Conservation (phyloP, 2,888 invertebrate genomes). For the Carcina quercana region DNA sequence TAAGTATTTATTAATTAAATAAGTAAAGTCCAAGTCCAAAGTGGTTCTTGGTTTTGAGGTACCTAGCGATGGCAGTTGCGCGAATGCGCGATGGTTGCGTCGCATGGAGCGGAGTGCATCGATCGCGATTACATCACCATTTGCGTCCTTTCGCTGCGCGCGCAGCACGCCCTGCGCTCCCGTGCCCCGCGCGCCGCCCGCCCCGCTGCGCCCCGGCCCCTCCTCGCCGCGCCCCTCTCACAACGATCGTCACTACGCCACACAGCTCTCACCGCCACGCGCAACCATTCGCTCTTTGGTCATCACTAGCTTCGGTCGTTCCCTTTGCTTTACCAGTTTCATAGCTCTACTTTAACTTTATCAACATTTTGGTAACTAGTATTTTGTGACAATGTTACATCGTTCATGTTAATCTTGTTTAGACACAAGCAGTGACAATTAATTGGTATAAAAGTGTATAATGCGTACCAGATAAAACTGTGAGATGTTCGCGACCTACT, state of each 20-base stretch:
- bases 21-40: not conserved
- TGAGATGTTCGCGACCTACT: constrained; percentile 59
- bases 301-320: constrained; percentile 46
- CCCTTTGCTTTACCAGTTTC: constrained; percentile 25
- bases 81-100: constrained; percentile 36
- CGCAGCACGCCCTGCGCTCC: constrained; percentile 47
- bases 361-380: constrained; percentile 32
- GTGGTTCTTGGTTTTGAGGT: constrained; percentile 4
- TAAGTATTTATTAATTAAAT: not conserved
- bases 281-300: constrained; percentile 63
- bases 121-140: constrained; percentile 72
- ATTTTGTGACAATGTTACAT: constrained; percentile 24
- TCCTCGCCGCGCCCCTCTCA: constrained; percentile 40
- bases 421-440: constrained; percentile 34
- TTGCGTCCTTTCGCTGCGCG: constrained; percentile 71
- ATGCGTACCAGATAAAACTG: no score
- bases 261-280: constrained; percentile 46
- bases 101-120: constrained; percentile 54
- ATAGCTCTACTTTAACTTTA: constrained; percentile 48
- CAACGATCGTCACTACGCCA: constrained; percentile 40
- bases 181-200: constrained; percentile 21
- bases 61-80: constrained; percentile 18
- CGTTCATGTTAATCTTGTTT: constrained; percentile 19
- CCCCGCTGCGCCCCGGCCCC: constrained; percentile 12
- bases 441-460: no score